Evolutionary conservation across 2,888 invertebrate genomes (phyloP), one percentile per base, ranked within the genome.

Genomic region (Drosophila histrio): DNA sequence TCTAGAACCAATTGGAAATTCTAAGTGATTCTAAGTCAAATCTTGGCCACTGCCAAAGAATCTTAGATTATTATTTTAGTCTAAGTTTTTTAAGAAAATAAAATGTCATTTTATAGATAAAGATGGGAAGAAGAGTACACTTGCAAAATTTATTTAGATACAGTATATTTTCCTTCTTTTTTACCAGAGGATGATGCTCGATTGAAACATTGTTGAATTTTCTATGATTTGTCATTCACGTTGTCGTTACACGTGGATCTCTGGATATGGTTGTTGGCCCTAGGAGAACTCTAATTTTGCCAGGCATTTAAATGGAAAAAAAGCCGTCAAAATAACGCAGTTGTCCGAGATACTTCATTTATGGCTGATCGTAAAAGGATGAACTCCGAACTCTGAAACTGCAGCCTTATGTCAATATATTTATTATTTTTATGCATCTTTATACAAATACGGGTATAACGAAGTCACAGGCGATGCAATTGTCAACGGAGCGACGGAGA

Each of bases 401-500:
- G 60, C 54, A 60, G 49, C 50, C 75, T 66, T 65, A 64, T 60
- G 57, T 57, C 24, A 28, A 38, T 44, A 9, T 54, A 77, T 82
- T 76, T 79, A 72, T 74, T 72, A 77, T 71, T 81, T 70, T 77
- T 46, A 79, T 83, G 72, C 74, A 77, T 80, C 69, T 81, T 75
- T 63, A 72, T 80, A 61, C 19, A n/a, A 19, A 36, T n/a, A 11
- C 22, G 50, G 63, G 67, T 68, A 73, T 63, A 47, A 43, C 59
- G 54, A 60, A 74, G 79, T 67, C 61, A 67, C 28, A 46, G 63
- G 43, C 34, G n/a, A n/a, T n/a, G n/a, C n/a, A n/a, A n/a, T n/a
- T n/a, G n/a, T 76, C 77, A 63, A 70, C 60, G 3, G n/a, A 61
- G 8, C 47, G 56, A 70, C 64, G 62, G 67, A 8, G 3, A n/a